Conservation (phyloP, 2,113 vertebrate genomes). For the Heloderma charlesbogerti region DNA sequence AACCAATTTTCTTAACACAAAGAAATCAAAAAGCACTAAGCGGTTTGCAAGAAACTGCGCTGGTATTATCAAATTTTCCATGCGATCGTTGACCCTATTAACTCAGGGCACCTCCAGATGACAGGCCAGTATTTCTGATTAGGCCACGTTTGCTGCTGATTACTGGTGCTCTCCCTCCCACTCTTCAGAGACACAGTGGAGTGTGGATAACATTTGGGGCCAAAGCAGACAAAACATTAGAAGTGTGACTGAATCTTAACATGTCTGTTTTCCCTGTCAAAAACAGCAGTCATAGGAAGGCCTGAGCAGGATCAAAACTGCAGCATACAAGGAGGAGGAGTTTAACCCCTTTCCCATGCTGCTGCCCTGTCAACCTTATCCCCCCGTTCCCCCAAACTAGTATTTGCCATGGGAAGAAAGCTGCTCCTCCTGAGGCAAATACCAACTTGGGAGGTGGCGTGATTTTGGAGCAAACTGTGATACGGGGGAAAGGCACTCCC, state of each 20-base stretch:
- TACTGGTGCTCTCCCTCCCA: not conserved
- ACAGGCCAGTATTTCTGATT: slow-evolving; percentile 4
- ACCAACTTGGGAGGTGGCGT: not conserved
- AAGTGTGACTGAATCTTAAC: not conserved
- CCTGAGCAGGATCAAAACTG: not conserved
- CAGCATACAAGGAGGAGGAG: not conserved
- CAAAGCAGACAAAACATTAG: not conserved
- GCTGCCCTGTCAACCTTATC: not conserved
- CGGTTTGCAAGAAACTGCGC: slow-evolving; percentile 16
- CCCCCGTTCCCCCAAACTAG: not conserved
- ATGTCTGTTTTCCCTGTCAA: not conserved
- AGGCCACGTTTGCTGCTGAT: not conserved
- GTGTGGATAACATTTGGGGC: not conserved
- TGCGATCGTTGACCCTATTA: not conserved
- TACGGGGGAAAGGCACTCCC: not conserved
- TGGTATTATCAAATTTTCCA: slow-evolving; percentile 26
- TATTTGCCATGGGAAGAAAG: not conserved
- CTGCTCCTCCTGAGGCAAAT: not conserved
- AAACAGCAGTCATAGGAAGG: not conserved
- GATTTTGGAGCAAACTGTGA: not conserved
- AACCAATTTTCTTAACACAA: not conserved
- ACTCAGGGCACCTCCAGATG: slow-evolving; percentile 15
- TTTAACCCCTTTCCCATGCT: not conserved
- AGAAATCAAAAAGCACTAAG: slow-evolving; percentile 2
- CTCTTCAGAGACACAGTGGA: not conserved